A percentile compares a stretch with the other conserved stretches of the same genome.
Conservation (phyloP, 2,888 invertebrate species). For the Papilio elwesi region DNA sequence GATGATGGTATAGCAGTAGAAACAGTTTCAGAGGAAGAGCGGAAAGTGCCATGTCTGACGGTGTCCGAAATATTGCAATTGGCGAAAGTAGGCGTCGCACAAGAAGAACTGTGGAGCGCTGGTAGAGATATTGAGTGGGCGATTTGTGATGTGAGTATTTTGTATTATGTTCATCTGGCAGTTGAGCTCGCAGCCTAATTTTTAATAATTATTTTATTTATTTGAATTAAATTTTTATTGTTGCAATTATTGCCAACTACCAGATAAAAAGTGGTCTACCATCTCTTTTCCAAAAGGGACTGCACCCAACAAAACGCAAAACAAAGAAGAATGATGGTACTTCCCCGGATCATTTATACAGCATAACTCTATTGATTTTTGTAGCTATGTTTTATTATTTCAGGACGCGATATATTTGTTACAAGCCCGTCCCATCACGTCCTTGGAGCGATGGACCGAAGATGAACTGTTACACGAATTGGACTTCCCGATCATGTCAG, state of each 20-base stretch:
- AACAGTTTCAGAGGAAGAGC: slow-evolving; percentile 68
- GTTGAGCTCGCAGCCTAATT: not conserved
- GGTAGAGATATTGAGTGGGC: slow-evolving; percentile 94
- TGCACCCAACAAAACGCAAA: no score
- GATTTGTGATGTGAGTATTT: slow-evolving; percentile 76
- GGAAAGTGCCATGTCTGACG: slow-evolving; percentile 79
- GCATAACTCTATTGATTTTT: not conserved
- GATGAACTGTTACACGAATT: slow-evolving; percentile 92
- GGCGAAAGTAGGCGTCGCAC: slow-evolving; percentile 73
- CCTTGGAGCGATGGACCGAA: slow-evolving; percentile 88
- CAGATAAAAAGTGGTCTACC: no score
- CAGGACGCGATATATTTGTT: slow-evolving; percentile 86
- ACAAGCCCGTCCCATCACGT: slow-evolving; percentile 92
- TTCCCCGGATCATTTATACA: no score
- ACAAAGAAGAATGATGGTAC: no score
- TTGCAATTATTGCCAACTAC: no score
- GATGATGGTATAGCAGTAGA: slow-evolving; percentile 70
- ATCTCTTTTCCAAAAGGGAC: no score
- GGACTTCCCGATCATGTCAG: slow-evolving; percentile 87
- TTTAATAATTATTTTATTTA: no score
- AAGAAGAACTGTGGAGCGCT: slow-evolving; percentile 88
- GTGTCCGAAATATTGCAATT: slow-evolving; percentile 82
- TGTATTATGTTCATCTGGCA: not conserved
- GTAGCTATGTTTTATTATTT: slow-evolving; percentile 38
- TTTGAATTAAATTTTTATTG: no score